Evolutionary conservation across 37 sponge, comb jelly and placozoan species (phyloP).

Genomic region (Petrosia ficiformis): DNA sequence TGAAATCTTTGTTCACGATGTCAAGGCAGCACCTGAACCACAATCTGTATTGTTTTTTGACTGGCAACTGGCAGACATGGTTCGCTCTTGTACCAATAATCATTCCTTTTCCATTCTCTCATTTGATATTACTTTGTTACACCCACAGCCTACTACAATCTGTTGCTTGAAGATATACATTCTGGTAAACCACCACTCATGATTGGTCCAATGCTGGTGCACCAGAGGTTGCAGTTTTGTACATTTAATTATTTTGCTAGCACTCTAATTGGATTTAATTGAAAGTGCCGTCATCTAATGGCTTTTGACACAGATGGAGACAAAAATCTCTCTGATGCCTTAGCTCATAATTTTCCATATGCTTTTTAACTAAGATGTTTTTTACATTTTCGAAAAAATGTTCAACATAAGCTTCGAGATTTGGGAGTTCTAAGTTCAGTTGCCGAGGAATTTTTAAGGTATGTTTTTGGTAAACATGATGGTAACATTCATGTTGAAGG

Average conservation of each 20-base stretch:
- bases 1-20: constrained; percentile 28
- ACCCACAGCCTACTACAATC: constrained; percentile 35
- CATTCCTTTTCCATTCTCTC: constrained; percentile 13
- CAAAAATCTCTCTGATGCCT: constrained; percentile 23
- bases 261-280: not conserved
- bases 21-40: constrained; percentile 47
- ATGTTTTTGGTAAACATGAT: constrained; percentile 23
- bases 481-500: constrained; percentile 24
- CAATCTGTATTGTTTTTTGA: constrained; percentile 18
- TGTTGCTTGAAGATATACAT: constrained; percentile 24
- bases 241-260: constrained; percentile 26
- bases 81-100: constrained; percentile 7
- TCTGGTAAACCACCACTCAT: constrained; percentile 29
- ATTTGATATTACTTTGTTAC: constrained; percentile 50
- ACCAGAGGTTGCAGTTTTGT: constrained; percentile 24
- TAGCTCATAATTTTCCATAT: constrained; percentile 28
- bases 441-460: not conserved
- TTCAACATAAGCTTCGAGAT: constrained; percentile 33
- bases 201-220: constrained; percentile 33
- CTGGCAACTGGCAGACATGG: constrained; percentile 35
- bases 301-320: constrained; percentile 49
- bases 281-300: constrained; percentile 6
- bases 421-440: constrained; percentile 11
- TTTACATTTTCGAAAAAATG: constrained; percentile 37
- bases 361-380: constrained; percentile 43